Evolutionary conservation across 1,140 invertebrate genomes (phyloP), one percentile per base, ranked within the genome.

Genomic region (Sminthurides bifidus): DNA sequence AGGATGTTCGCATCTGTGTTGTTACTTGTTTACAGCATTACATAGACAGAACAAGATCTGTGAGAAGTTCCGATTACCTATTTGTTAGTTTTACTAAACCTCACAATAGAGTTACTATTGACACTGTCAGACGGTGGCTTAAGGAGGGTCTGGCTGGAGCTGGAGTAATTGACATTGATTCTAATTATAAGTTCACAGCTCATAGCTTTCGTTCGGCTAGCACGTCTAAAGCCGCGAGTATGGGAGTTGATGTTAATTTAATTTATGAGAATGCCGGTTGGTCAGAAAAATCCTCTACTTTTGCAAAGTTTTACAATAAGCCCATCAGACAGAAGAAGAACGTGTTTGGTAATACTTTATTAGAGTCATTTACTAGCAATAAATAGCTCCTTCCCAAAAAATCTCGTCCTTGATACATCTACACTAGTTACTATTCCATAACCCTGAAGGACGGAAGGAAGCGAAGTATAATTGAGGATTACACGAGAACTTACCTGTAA

Each of bases 301-400:
- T 56, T 50, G 54, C 37, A n/a, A 43, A n/a, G 17, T 43, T 51
- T 44, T 50, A 41, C 33, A 56, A 51, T 44, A 21, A 40, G 14
- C 54, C 54, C n/a, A 49, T 56, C n/a, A n/a, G n/a, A n/a, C n/a
- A n/a, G n/a, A n/a, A n/a, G n/a, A n/a, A n/a, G n/a, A n/a, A n/a
- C n/a, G n/a, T n/a, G n/a, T n/a, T n/a, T n/a, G n/a, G n/a, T n/a
- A n/a, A n/a, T n/a, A n/a, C n/a, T n/a, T n/a, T n/a, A n/a, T n/a
- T n/a, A n/a, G n/a, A n/a, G n/a, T n/a, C n/a, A n/a, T n/a, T n/a
- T n/a, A n/a, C n/a, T n/a, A n/a, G n/a, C n/a, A n/a, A n/a, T n/a
- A n/a, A n/a, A n/a, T n/a, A n/a, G n/a, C n/a, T n/a, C n/a, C n/a
- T n/a, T n/a, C n/a, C n/a, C n/a, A n/a, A n/a, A n/a, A n/a, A n/a